phyloP scores from a whole-genome alignment of 2,113 vertebrate species.

The Podocnemis expansa region DNA sequence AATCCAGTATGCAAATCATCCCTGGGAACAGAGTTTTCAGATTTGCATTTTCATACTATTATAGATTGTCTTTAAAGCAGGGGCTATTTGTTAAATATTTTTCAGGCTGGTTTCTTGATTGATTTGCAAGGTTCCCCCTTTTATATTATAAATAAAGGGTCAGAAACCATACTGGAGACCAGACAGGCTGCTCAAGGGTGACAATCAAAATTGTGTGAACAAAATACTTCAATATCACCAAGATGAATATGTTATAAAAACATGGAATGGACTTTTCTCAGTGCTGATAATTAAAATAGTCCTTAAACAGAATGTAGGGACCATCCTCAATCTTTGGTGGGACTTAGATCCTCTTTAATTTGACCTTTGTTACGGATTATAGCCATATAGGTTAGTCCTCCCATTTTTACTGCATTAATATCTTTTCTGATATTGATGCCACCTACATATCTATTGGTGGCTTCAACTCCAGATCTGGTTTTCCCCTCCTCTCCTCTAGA shows the following conservation, averaged over 20 bases:
- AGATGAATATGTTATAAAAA: not conserved
- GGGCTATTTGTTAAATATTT: rapidly evolving
- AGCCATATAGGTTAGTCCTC: not conserved
- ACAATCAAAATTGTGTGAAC: not conserved
- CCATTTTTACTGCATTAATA: not conserved
- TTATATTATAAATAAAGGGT: not conserved
- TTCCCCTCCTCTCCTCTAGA: not conserved
- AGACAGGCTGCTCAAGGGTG: not conserved
- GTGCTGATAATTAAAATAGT: not conserved
- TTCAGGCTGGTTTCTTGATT: not conserved
- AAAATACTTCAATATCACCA: not conserved
- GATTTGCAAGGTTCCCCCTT: not conserved
- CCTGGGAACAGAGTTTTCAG: not conserved
- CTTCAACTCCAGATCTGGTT: not conserved
- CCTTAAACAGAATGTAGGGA: not conserved
- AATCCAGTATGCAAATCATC: not conserved
- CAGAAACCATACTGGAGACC: not conserved
- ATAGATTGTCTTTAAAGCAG: not conserved
- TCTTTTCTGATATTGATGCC: not conserved
- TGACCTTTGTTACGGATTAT: not conserved
- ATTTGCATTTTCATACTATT: rapidly evolving
- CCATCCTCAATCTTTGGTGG: rapidly evolving
- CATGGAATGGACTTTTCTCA: not conserved
- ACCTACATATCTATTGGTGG: not conserved
- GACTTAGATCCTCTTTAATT: not conserved